A percentile compares a stretch with the other conserved stretches of the same genome.
phyloP scores from a whole-genome alignment of 2,797 vertebrate genomes.

The Rousettus madagascariensis region DNA sequence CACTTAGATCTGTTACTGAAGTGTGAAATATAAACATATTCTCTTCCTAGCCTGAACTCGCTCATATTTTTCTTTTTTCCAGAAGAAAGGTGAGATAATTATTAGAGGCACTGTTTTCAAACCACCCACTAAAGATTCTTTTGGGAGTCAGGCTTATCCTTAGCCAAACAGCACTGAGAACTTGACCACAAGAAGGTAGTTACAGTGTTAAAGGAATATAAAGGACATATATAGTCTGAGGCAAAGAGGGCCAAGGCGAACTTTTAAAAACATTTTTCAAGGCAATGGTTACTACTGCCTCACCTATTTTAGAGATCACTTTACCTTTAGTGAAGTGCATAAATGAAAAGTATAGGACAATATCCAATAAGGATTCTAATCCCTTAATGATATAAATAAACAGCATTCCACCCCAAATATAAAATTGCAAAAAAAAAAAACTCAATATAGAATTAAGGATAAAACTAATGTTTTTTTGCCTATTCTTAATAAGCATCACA shows the following conservation, averaged over 20 bases:
- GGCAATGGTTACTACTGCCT: not conserved
- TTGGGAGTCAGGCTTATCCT: not conserved
- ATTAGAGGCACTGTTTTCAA: conserved; percentile 34
- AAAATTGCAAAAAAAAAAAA: not conserved
- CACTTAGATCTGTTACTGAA: not conserved
- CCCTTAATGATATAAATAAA: conserved; percentile 1
- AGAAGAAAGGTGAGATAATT: conserved; percentile 3
- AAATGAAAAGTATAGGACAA: not conserved
- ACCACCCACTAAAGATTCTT: not conserved
- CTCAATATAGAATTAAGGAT: not conserved
- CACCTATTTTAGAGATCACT: not conserved
- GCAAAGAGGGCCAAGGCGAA: not conserved
- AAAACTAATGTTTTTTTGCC: conserved; percentile 4
- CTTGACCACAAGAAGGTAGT: not conserved
- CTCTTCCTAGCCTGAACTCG: not conserved
- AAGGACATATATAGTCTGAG: not conserved
- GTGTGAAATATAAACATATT: not conserved
- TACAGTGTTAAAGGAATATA: not conserved
- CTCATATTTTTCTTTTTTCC: not conserved
- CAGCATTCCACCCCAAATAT: conserved; percentile 22
- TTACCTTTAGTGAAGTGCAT: not conserved
- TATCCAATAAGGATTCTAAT: not conserved
- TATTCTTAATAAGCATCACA: not conserved
- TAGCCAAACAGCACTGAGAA: not conserved
- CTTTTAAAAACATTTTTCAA: not conserved